Base-by-base conservation (phyloP, 2,888 invertebrate genomes). In the Drosophila quinaria region DNA sequence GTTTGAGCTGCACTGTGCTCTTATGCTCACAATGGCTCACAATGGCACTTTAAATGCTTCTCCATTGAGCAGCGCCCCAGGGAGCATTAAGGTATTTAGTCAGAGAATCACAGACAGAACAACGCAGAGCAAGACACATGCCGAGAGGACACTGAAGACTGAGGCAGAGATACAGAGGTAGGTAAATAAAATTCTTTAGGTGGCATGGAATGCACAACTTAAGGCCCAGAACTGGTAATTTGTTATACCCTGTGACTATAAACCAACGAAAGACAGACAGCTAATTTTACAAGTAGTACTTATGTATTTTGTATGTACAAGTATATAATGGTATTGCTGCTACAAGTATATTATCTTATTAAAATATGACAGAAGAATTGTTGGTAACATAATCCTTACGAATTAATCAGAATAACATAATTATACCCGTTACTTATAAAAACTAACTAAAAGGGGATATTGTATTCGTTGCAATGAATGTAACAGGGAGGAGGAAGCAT, bases 11-110 rank as follows among this genome's bases (percentile, higher is more conserved):
- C 61, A 74, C 60, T 68, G 69, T 35, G 39, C 56, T 52, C 59
- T 78, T 58, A 52, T 63, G 60, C 37, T 25, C 25, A 6, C 5
- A 25, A 25, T 25, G 75, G 42, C 39, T 29, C 68, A 69, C 52
- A 76, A 62, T 70, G 64, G 61, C 77, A 75, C 71, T 76, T 76
- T 76, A 76, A 75, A 80, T 62, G 65, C 55, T 65, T 37, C 49
- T 55, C 25, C 52, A 55, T 50, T 50, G 15, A 65, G 80, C 56
- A 49, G 33, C 65, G 50, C 80, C 65, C 80, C 50, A 31, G 80
- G 76, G 76, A 76, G 77, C 76, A 56, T 80, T 76, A 52, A 59
- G 71, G 65, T 65, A 65, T 76, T 76, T 80, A 76, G 50, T 42
- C 44, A 13, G 25, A 39, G 29, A 29, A 29, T 6, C 29, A 8